Base-by-base conservation (phyloP, 2,797 vertebrate genomes). In the Enoplosus armatus region DNA sequence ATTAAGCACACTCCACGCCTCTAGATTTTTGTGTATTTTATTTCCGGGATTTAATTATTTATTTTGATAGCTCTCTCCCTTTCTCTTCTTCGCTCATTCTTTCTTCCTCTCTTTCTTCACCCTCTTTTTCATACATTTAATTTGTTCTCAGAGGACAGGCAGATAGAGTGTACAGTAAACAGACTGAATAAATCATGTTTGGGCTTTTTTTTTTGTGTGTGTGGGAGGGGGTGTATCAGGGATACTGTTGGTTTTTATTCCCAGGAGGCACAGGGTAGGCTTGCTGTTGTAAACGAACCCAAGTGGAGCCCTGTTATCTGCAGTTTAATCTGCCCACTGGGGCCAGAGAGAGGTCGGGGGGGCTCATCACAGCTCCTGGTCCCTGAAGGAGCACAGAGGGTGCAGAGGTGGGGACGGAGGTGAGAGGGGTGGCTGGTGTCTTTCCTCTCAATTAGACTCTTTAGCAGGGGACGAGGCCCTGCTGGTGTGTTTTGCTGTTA, bases 151-250 rank as follows among this genome's bases (percentile, higher is more conserved):
- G 88, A 93, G 92, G 94, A 94, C 86, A 63, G 65, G 64, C 85
- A 81, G 87, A 93, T 79, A 87, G 87, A 92, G 88, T 90, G 85
- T 92, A 88, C 87, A 86, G 93, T 94, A 95, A 94, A 94, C 94
- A 94, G 85, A 87, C 90, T 93, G 88, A 95, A 94, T 95, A 93
- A 94, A 94, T 94, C 90, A 93, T 94, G 90, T 87, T 86, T 87
- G 75, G 75, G 71, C 50, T 79, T 80, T 84, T 73, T 51, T 61
- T 77, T 51, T 47, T n/a, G 24, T 26, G 39, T 27, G 15, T 45
- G 24, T 54, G n/a, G 8, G 43, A 31, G 54, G 67, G 78, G 55
- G 58, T 20, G 53, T 72, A 66, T 89, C 79, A 75, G 83, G 83
- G 85, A 82, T 86, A 64, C 81, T 84, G 88, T 90, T 90, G 74